phyloP scores from a whole-genome alignment of 2,113 vertebrate genomes.

The Calidris pugnax region DNA sequence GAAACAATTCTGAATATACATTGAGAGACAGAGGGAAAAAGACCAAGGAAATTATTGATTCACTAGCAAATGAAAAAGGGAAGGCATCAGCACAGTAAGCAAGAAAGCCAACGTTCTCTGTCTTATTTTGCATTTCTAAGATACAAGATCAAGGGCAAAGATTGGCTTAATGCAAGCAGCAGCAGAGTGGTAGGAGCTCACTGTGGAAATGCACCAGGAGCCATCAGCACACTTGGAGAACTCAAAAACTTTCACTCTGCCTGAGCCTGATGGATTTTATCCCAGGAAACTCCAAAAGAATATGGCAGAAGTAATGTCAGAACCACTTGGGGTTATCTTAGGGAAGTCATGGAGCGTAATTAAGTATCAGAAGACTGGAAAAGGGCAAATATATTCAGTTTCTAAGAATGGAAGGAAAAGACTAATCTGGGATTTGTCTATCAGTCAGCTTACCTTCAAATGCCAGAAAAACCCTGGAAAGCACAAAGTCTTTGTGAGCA shows the following conservation, averaged over 20 bases:
- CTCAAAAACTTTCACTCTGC: not conserved
- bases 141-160: not conserved
- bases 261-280: not conserved
- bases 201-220: not conserved
- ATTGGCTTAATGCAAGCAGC: not conserved
- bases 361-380: not conserved
- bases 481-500: not conserved
- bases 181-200: not conserved
- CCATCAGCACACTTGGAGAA: not conserved
- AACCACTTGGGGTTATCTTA: not conserved
- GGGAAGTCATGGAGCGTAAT: not conserved
- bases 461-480: not conserved
- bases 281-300: not conserved
- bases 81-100: not conserved
- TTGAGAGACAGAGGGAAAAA: not conserved
- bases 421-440: not conserved
- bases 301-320: not conserved
- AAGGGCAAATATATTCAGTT: not conserved
- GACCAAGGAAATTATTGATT: not conserved
- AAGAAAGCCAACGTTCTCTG: not conserved
- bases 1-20: not conserved
- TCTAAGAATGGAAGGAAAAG: not conserved
- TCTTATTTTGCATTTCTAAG: not conserved
- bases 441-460: not conserved
- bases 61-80: not conserved